Percentiles rank a stretch among this genome's conserved stretches.
phyloP scores from a whole-genome alignment of 2,888 invertebrate species.

The Drosophila kanekoi region DNA sequence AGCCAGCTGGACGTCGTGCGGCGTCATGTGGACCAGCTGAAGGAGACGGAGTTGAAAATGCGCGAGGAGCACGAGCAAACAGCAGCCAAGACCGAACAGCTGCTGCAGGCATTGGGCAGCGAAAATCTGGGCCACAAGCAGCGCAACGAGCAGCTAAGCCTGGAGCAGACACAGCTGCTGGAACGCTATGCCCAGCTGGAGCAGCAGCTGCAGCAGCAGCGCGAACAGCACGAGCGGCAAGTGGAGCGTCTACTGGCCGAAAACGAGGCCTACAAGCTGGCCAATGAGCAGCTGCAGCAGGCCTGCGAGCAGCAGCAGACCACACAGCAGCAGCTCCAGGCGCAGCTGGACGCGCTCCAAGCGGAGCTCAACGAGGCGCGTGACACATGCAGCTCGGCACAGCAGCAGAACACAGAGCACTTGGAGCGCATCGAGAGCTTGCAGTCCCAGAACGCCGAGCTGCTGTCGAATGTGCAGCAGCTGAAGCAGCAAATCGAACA shows the following conservation, averaged over 20 bases:
- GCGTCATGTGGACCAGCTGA: slow-evolving; percentile 84
- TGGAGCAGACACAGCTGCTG: slow-evolving; percentile 65
- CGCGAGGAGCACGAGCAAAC: slow-evolving; percentile 76
- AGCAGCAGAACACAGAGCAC: slow-evolving; percentile 69
- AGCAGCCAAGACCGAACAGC: slow-evolving; percentile 73
- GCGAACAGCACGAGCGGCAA: slow-evolving; percentile 73
- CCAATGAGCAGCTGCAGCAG: slow-evolving; percentile 62
- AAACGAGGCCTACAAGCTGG: slow-evolving; percentile 66
- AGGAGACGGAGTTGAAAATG: slow-evolving; percentile 80
- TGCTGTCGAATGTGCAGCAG: slow-evolving; percentile 73
- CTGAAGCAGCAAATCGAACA: slow-evolving; percentile 82
- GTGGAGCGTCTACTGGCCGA: slow-evolving; percentile 68
- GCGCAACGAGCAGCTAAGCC: slow-evolving; percentile 70
- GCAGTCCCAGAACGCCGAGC: slow-evolving; percentile 74
- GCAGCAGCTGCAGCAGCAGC: slow-evolving; percentile 67
- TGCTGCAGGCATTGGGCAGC: slow-evolving; percentile 75
- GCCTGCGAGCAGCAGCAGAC: slow-evolving; percentile 49
- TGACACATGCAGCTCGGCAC: slow-evolving; percentile 60
- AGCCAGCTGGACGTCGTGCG: slow-evolving; percentile 86
- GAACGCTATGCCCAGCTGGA: slow-evolving; percentile 68
- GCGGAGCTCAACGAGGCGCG: slow-evolving; percentile 71
- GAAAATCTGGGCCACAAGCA: slow-evolving; percentile 78
- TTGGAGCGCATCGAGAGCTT: slow-evolving; percentile 75
- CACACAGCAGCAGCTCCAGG: slow-evolving; percentile 56
- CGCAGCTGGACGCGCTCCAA: slow-evolving; percentile 60